Conservation (phyloP, 1,140 invertebrate species). For the Pachypeltis micranthus region DNA sequence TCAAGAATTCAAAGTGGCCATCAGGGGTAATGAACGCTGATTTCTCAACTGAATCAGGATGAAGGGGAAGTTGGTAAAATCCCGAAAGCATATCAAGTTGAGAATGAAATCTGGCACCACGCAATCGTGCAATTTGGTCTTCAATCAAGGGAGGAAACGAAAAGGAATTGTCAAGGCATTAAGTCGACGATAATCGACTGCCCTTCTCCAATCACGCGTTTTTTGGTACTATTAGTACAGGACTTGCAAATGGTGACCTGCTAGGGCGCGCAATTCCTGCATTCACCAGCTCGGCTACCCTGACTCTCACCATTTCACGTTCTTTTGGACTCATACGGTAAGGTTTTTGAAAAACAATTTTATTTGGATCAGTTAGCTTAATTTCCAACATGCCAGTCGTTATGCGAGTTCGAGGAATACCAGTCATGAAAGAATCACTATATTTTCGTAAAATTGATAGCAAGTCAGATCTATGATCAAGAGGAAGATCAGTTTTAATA, state of each 20-base stretch:
- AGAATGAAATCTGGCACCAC: neutral
- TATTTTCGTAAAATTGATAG: neutral
- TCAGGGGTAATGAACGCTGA: neutral
- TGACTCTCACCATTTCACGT: neutral
- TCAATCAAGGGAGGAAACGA: neutral
- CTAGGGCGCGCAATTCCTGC: neutral
- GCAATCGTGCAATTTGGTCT: constrained; percentile 1
- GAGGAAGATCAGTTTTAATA: neutral
- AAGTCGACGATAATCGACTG: neutral
- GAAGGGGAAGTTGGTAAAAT: neutral
- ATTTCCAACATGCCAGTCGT: constrained; percentile 1
- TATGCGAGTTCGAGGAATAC: neutral
- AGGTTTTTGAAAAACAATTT: neutral
- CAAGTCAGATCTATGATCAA: neutral
- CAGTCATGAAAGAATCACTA: neutral
- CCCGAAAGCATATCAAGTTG: neutral
- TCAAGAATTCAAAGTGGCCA: constrained; percentile 32
- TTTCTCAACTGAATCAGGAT: constrained; percentile 2
- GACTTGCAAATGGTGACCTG: neutral
- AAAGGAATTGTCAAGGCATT: neutral
- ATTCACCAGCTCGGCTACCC: neutral
- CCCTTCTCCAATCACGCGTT: neutral
- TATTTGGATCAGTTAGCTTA: neutral
- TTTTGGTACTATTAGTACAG: neutral
- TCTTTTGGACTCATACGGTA: neutral